Evolutionary conservation across 2,888 invertebrate species (phyloP).

Genomic region (Coelopa pilipes): DNA sequence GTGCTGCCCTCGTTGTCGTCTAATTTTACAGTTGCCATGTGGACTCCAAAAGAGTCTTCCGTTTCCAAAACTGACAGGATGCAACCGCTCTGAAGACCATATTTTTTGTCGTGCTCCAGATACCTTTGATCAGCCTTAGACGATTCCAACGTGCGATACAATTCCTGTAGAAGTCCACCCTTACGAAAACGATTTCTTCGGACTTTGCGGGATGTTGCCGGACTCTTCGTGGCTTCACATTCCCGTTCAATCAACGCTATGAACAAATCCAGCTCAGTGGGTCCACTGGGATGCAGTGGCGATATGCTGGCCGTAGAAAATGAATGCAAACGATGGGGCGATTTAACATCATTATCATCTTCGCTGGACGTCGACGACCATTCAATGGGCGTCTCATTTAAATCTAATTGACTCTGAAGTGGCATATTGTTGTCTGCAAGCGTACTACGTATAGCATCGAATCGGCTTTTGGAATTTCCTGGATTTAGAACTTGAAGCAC

Average conservation of each 20-base stretch:
- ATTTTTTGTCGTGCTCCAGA: slow-evolving; percentile 44
- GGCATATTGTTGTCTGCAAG: neutral
- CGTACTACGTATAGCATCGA: neutral
- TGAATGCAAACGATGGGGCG: neutral
- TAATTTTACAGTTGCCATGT: slow-evolving; percentile 42
- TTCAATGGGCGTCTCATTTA: slow-evolving; percentile 14
- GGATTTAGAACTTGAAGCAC: neutral
- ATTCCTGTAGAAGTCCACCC: slow-evolving; percentile 42
- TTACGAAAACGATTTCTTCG: slow-evolving; percentile 11
- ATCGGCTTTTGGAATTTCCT: neutral
- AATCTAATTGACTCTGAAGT: neutral
- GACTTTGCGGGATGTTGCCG: too few relatives aligned
- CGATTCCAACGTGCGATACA: slow-evolving; percentile 35
- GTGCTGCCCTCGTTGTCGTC: neutral
- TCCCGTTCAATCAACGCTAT: slow-evolving; percentile 45
- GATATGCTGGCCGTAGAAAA: slow-evolving; percentile 28
- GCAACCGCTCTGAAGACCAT: slow-evolving; percentile 41
- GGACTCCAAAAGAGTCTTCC: slow-evolving; percentile 41
- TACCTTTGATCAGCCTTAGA: slow-evolving; percentile 41
- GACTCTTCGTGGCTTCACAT: neutral
- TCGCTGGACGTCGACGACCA: slow-evolving; percentile 15
- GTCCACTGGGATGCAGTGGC: slow-evolving; percentile 24
- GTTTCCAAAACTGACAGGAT: slow-evolving; percentile 36
- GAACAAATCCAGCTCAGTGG: slow-evolving; percentile 45
- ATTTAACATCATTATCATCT: neutral